Conservation (phyloP, 92 coral and sea anemone species). For the Phenganax marumi region DNA sequence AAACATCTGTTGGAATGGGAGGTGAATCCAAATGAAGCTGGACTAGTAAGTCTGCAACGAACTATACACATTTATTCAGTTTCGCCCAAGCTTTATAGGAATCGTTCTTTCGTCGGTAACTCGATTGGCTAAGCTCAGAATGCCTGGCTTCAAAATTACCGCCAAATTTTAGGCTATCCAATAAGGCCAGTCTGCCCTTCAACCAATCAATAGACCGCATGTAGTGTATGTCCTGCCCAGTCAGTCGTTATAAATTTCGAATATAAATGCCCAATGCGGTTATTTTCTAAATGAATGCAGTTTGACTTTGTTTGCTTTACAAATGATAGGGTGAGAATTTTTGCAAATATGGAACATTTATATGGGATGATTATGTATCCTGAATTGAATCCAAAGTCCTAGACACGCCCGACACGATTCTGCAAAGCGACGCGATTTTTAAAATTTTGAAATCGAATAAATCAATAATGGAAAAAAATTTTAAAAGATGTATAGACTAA, state of each 20-base stretch:
- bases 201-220: too few relatives aligned
- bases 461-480: too few relatives aligned
- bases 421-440: too few relatives aligned
- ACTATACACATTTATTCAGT: neutral
- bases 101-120: too few relatives aligned
- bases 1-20: conserved; percentile 71
- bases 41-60: conserved; percentile 62
- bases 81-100: neutral
- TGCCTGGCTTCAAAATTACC: too few relatives aligned
- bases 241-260: neutral
- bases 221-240: neutral
- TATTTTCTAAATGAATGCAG: neutral
- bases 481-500: too few relatives aligned
- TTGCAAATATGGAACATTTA: conserved; percentile 4
- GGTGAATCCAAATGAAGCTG: conserved; percentile 88
- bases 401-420: too few relatives aligned
- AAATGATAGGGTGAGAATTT: conserved; percentile 5
- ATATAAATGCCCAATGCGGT: neutral
- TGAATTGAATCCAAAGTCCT: too few relatives aligned
- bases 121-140: too few relatives aligned
- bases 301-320: conserved; percentile 6
- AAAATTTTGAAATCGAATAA: too few relatives aligned
- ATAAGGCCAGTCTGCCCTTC: too few relatives aligned
- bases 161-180: too few relatives aligned
- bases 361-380: conserved; percentile 1